These are phyloP conservation scores for Chrysina gloriosa DNA, from an alignment of 2,888 invertebrate species.

Conservation along the genomic window DNA sequence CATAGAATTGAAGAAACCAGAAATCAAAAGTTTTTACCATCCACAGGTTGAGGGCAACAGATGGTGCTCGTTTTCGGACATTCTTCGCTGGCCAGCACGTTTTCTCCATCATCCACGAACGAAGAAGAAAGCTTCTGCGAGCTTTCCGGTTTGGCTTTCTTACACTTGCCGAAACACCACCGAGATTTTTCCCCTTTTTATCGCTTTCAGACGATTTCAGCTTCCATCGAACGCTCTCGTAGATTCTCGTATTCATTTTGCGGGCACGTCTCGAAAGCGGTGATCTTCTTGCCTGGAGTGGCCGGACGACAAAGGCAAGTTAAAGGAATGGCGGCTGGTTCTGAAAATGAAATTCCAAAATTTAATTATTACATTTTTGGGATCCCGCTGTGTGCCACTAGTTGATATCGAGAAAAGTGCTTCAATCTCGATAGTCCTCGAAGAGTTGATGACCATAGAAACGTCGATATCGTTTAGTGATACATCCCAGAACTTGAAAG, in stretches of 20 bases:
- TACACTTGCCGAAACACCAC: neutral
- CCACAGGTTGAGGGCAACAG: slow-evolving; percentile 8
- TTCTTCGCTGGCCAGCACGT: neutral
- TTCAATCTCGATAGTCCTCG: too few species aligned
- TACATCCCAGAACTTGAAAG: too few species aligned
- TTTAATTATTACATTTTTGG: too few species aligned
- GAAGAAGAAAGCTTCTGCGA: too few species aligned
- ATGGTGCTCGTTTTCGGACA: neutral
- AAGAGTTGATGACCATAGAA: too few species aligned
- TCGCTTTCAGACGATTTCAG: neutral
- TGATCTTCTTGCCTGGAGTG: slow-evolving; percentile 37
- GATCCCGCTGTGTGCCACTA: too few species aligned
- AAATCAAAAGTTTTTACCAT: neutral
- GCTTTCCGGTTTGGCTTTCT: neutral
- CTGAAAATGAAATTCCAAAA: neutral
- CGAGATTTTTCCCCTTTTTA: neutral
- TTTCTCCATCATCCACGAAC: neutral
- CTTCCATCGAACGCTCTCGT: neutral
- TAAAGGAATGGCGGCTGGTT: neutral
- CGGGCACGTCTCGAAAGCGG: neutral
- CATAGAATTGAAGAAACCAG: neutral
- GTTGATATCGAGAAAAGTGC: too few species aligned
- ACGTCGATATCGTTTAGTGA: too few species aligned
- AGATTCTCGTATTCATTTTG: neutral
- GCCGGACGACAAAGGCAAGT: slow-evolving; percentile 38